Evolutionary conservation across 2,797 vertebrate species (phyloP).

Genomic region (Pangasius mekongensis): DNA sequence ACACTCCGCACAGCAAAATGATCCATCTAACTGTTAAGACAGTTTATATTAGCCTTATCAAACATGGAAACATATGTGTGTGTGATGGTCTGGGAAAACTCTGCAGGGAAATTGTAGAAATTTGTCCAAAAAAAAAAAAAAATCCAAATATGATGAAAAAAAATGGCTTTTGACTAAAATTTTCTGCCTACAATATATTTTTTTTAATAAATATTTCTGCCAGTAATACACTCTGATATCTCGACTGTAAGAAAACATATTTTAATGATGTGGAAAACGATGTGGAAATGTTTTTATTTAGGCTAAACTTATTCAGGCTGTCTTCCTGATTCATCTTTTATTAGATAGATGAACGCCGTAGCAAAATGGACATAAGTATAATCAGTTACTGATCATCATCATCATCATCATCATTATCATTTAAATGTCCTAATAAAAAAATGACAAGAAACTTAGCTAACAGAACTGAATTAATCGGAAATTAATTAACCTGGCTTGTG

Average conservation of each 20-base stretch:
- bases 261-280: too few species aligned
- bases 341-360: not conserved
- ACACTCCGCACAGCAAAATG: not conserved
- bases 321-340: too few species aligned
- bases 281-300: too few species aligned
- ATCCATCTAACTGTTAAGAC: not conserved
- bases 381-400: not conserved
- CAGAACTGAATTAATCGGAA: not conserved
- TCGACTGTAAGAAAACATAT: not conserved
- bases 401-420: not conserved
- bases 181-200: not conserved
- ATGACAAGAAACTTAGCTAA: not conserved
- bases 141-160: too few species aligned
- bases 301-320: not conserved
- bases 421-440: not conserved
- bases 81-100: not conserved
- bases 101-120: not conserved
- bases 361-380: not conserved
- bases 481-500: not conserved
- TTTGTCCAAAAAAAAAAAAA: not conserved
- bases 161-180: not conserved
- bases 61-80: not conserved
- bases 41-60: not conserved
- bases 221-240: not conserved
- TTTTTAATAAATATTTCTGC: not conserved